Conservation (phyloP, 2,797 vertebrate species). For the Acipenser transmontanus region DNA sequence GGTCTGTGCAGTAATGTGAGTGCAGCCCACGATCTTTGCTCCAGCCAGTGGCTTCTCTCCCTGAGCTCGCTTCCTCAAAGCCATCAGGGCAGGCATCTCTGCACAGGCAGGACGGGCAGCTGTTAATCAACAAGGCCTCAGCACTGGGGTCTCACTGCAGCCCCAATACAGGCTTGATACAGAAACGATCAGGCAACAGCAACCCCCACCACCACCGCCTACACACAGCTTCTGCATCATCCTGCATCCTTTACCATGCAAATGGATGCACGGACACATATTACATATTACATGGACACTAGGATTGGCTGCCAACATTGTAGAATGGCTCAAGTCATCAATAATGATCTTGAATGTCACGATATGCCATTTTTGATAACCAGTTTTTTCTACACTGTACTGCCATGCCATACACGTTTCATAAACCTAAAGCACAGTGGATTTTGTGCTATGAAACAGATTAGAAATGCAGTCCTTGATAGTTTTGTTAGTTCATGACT, state of each 20-base stretch:
- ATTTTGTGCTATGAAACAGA: no score
- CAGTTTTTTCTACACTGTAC: no score
- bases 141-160: background rate
- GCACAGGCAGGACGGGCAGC: slow-evolving; percentile 16
- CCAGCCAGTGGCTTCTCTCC: slow-evolving; percentile 94
- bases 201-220: no score
- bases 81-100: slow-evolving; percentile 98
- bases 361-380: no score
- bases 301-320: no score
- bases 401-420: no score
- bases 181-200: no score
- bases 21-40: slow-evolving; percentile 96
- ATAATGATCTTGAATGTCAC: no score
- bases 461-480: no score
- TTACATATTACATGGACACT: background rate
- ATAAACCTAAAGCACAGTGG: no score
- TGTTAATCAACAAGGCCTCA: slow-evolving; percentile 20
- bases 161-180: background rate
- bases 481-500: no score
- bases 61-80: slow-evolving; percentile 92
- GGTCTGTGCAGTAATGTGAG: slow-evolving; percentile 95
- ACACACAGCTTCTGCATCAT: rapidly evolving
- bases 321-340: no score
- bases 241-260: background rate
- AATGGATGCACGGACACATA: background rate